These are phyloP conservation scores for Albula glossodonta DNA, from an alignment of 2,113 vertebrate species.

Conservation along the genomic window DNA sequence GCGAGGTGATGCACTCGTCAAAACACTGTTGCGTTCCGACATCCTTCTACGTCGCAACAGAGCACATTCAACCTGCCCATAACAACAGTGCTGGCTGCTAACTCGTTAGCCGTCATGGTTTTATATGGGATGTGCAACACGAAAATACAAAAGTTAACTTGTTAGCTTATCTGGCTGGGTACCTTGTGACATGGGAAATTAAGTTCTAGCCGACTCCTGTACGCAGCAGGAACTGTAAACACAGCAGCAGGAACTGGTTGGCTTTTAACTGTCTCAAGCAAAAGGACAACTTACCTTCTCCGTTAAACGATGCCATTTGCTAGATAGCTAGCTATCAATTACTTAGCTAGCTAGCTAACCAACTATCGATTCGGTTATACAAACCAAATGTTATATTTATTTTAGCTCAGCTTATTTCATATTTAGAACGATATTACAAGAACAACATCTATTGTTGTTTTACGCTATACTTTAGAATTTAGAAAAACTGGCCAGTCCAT, in stretches of 20 bases:
- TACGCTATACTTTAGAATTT: background rate
- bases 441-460: background rate
- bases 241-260: background rate
- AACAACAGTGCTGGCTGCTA: background rate
- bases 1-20: background rate
- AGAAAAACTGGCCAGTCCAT: background rate
- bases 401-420: background rate
- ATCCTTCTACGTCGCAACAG: background rate
- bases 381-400: background rate
- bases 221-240: background rate
- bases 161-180: background rate
- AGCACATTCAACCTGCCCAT: background rate
- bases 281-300: conserved; percentile 58
- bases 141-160: background rate
- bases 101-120: background rate
- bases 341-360: conserved; percentile 7
- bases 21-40: background rate
- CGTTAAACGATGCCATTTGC: conserved; percentile 66
- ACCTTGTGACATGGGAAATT: background rate
- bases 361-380: background rate
- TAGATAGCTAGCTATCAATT: background rate
- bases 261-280: background rate
- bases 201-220: conserved; percentile 8
- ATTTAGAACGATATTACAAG: conserved; percentile 1
- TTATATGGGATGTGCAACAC: background rate